Evolutionary conservation across 2,797 vertebrate genomes (phyloP).

Genomic region (Chaunax sp.): DNA sequence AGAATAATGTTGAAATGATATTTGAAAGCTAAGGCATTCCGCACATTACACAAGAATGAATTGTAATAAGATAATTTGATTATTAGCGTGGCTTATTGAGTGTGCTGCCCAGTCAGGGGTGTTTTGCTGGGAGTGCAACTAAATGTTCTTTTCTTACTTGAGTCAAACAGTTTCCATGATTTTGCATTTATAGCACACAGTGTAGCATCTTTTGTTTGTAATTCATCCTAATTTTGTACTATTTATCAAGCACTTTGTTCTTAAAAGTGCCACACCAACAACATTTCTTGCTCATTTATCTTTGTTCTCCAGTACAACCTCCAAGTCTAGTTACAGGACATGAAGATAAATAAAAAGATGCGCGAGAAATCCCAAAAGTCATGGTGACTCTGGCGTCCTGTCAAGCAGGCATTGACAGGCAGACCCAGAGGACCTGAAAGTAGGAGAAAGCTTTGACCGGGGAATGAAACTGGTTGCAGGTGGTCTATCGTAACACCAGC

Average conservation of each 20-base stretch:
- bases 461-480: slow-evolving; percentile 52
- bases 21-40: slow-evolving; percentile 45
- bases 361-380: slow-evolving; percentile 21
- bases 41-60: slow-evolving; percentile 53
- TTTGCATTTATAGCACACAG: slow-evolving; percentile 25
- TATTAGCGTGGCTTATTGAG: slow-evolving; percentile 45
- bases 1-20: slow-evolving; percentile 50
- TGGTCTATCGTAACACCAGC: slow-evolving; percentile 36
- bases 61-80: slow-evolving; percentile 55
- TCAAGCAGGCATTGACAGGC: slow-evolving; percentile 48
- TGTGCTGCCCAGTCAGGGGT: slow-evolving; percentile 10
- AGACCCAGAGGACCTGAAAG: slow-evolving; percentile 37
- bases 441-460: slow-evolving; percentile 45
- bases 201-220: slow-evolving; percentile 11
- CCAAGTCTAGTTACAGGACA: slow-evolving; percentile 8
- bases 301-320: slow-evolving; percentile 13
- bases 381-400: slow-evolving; percentile 29
- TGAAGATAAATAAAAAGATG: slow-evolving; percentile 3
- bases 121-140: slow-evolving; percentile 16
- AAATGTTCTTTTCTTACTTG: slow-evolving; percentile 27
- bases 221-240: slow-evolving; percentile 11
- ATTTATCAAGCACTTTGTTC: not conserved
- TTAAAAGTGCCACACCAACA: slow-evolving; percentile 19
- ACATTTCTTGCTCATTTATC: slow-evolving; percentile 27
- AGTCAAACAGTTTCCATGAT: slow-evolving; percentile 12